Base-by-base conservation (phyloP, 2,797 vertebrate genomes). In the Pelobates cultripes region DNA sequence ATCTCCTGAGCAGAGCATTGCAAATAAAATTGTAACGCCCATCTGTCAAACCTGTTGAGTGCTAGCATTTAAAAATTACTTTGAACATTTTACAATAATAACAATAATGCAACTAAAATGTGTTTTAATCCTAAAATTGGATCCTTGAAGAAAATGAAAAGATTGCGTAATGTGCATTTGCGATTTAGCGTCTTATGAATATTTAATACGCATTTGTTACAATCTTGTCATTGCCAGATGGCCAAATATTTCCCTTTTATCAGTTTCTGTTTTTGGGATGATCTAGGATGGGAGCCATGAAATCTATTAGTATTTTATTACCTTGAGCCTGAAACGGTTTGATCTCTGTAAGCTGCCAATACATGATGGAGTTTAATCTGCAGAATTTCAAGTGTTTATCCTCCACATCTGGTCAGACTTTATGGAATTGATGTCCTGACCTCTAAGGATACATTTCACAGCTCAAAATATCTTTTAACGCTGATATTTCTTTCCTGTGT, bases 251-350 rank as follows among this genome's bases (percentile, higher is more conserved):
- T 64, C n/a, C 61, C 17, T 70, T 15, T n/a, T 15, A 3, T 70
- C 68, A 42, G 40, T 7, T 70, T 70, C 42, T 12, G 70, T 75
- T 70, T 68, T 80, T 8, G 53, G 17, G 13, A 53, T 4, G n/a
- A 17, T 76, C 64, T 53, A 42, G 68, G 67, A 75, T 43, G 7
- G 7, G 8, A 53, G 68, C 57, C 68, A 76, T 40, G n/a, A 66
- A 57, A 71, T 76, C 51, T 76, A 70, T 77, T 66, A 71, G 55
- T 63, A 53, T 66, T 64, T 43, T 43, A 64, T 75, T 71, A 61
- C 66, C 66, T 75, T 60, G 51, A 44, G 13, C 28, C 63, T 14
- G 40, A 60, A 74, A 80, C 43, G 8, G 10, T 63, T 70, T 64
- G 73, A 64, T 76, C 6, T 7, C 3, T n/a, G 40, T 12, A 9